These are phyloP conservation scores for Pseudomugil gertrudae DNA, from an alignment of 2,797 vertebrate genomes.

Conservation along the genomic window DNA sequence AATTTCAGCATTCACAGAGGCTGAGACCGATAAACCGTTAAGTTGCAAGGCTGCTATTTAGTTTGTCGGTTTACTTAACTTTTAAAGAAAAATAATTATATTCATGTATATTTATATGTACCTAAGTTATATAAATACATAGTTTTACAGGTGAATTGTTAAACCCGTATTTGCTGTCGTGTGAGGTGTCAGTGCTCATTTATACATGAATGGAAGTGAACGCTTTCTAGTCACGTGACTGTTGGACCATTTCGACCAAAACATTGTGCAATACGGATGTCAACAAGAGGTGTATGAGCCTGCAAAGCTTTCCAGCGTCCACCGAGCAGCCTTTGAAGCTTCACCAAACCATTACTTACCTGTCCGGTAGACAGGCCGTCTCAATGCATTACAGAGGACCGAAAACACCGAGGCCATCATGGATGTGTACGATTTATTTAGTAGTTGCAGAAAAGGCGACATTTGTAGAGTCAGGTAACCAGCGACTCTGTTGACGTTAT, in stretches of 20 bases:
- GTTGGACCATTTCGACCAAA: constrained; percentile 24
- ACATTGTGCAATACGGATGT: constrained; percentile 47
- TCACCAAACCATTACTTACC: constrained; percentile 27
- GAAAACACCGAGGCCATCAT: constrained; percentile 81
- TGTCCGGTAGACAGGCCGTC: constrained; percentile 78
- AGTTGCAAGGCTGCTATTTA: accelerated
- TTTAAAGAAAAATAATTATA: background rate
- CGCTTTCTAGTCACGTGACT: constrained; percentile 55
- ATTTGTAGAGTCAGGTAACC: constrained; percentile 92
- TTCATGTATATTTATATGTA: no score
- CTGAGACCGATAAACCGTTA: background rate
- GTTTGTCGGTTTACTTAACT: background rate
- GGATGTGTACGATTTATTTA: constrained; percentile 93
- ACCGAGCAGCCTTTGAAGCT: constrained; percentile 11
- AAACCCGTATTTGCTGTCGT: no score
- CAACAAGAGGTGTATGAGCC: constrained; percentile 2
- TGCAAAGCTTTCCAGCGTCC: constrained; percentile 3
- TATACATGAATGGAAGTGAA: background rate
- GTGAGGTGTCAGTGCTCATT: background rate
- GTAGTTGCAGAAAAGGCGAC: constrained; percentile 94
- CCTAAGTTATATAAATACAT: no score
- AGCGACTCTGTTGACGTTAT: background rate
- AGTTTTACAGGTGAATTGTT: background rate
- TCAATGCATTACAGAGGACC: constrained; percentile 82
- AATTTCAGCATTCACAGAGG: accelerated